A percentile compares a stretch with the other conserved stretches of the same genome.
These are phyloP conservation scores for Lagopus leucura DNA, from an alignment of 2,113 vertebrate species.

Conservation along the genomic window DNA sequence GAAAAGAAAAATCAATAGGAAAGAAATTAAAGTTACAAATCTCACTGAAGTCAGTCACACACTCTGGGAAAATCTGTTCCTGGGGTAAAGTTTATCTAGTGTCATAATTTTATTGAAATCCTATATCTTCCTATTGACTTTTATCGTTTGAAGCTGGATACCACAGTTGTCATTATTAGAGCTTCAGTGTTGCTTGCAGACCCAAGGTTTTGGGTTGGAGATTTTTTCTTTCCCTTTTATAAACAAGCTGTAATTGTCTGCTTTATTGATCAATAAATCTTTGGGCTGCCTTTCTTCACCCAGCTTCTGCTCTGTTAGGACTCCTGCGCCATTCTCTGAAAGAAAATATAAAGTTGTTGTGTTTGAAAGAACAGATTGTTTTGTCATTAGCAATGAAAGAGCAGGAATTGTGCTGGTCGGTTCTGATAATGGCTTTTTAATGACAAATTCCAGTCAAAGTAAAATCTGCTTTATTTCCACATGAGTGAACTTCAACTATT, in stretches of 20 bases:
- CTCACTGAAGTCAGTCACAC: constrained; percentile 76
- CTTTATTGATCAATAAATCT: constrained; percentile 82
- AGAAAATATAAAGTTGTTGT: neutral
- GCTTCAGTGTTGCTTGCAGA: constrained; percentile 40
- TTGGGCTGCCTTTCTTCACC: constrained; percentile 50
- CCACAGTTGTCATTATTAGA: constrained; percentile 71
- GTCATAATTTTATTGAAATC: constrained; percentile 86
- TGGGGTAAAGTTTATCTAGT: constrained; percentile 79
- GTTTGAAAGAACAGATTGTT: constrained; percentile 61
- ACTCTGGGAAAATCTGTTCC: constrained; percentile 77
- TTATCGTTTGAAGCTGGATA: constrained; percentile 75
- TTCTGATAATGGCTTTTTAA: constrained; percentile 71
- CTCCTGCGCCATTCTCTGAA: constrained; percentile 15
- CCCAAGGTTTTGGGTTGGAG: constrained; percentile 8
- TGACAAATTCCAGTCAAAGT: constrained; percentile 43
- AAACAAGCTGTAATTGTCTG: constrained; percentile 77
- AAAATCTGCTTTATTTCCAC: constrained; percentile 63
- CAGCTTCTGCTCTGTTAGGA: neutral
- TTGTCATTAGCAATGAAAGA: constrained; percentile 67
- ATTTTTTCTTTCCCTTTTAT: constrained; percentile 52
- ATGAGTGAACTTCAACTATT: constrained; percentile 38
- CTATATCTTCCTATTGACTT: constrained; percentile 84
- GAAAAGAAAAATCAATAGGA: constrained; percentile 78
- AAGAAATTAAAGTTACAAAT: constrained; percentile 86
- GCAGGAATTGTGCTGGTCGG: constrained; percentile 2